Evolutionary conservation across 2,113 vertebrate genomes (phyloP).

Genomic region (Ia io): DNA sequence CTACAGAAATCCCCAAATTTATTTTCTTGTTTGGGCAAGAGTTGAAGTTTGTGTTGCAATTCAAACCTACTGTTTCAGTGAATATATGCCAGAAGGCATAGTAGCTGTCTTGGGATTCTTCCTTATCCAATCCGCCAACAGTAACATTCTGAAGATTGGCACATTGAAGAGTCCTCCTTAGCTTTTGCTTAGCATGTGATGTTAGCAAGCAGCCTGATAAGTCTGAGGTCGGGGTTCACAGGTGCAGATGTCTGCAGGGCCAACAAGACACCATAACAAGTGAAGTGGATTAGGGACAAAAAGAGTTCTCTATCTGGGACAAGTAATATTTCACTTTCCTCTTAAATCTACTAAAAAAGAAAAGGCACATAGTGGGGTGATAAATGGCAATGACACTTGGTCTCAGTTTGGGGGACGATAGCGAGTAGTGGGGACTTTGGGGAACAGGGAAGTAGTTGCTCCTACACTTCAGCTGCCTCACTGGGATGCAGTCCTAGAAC

Average conservation of each 20-base stretch:
- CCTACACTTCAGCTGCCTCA: background rate
- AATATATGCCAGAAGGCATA: background rate
- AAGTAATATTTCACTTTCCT: background rate
- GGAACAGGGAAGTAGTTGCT: background rate
- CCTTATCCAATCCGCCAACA: background rate
- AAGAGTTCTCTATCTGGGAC: background rate
- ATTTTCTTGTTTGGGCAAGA: background rate
- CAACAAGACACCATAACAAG: background rate
- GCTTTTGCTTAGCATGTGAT: background rate
- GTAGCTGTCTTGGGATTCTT: background rate
- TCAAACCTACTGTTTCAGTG: background rate
- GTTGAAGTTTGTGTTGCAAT: background rate
- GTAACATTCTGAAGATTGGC: background rate
- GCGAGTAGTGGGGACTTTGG: background rate
- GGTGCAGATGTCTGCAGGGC: background rate
- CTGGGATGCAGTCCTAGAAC: background rate
- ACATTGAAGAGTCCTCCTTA: background rate
- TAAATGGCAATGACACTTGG: background rate
- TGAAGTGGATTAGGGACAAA: background rate
- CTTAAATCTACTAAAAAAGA: background rate
- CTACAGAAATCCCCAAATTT: background rate
- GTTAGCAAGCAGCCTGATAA: background rate
- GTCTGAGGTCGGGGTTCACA: background rate
- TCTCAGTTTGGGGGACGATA: background rate
- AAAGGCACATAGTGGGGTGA: background rate